phyloP scores from a whole-genome alignment of 2,888 invertebrate genomes.

The Hanleya hanleyi region DNA sequence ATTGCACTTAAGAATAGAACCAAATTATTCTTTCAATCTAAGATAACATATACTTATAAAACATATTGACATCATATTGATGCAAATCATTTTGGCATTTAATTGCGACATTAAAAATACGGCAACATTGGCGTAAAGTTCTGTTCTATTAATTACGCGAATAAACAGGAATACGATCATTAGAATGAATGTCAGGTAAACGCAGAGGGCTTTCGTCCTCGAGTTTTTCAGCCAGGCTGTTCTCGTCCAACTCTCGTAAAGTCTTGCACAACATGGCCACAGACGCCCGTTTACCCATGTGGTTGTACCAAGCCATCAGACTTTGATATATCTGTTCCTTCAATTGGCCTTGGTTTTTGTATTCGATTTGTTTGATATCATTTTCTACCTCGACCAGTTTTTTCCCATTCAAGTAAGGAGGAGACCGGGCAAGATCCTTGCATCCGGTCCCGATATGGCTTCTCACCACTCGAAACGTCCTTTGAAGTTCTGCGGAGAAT shows the following conservation, averaged over 20 bases:
- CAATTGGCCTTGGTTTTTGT: conserved; percentile 22
- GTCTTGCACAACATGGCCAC: conserved; percentile 9
- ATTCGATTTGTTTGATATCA: conserved; percentile 29
- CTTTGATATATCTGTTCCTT: conserved; percentile 25
- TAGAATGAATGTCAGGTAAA: too few species aligned
- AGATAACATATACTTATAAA: too few species aligned
- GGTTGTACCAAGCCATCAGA: neutral
- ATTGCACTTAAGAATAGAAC: too few species aligned
- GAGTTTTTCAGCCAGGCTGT: conserved; percentile 20
- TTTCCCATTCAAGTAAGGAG: conserved; percentile 17
- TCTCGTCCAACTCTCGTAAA: conserved; percentile 15
- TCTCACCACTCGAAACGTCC: conserved; percentile 20
- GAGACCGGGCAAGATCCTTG: conserved; percentile 23
- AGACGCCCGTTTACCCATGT: conserved; percentile 11
- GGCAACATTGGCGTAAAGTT: too few species aligned
- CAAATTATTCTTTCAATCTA: too few species aligned
- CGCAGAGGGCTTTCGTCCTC: too few species aligned
- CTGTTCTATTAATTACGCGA: too few species aligned
- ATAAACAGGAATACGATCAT: too few species aligned
- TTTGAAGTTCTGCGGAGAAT: conserved; percentile 14
- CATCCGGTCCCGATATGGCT: conserved; percentile 22
- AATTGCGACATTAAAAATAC: too few species aligned
- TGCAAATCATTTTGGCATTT: too few species aligned
- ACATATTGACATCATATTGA: too few species aligned
- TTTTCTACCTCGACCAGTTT: conserved; percentile 18